These are phyloP conservation scores for Brotula barbata DNA, from an alignment of 2,797 vertebrate genomes.

Conservation along the genomic window DNA sequence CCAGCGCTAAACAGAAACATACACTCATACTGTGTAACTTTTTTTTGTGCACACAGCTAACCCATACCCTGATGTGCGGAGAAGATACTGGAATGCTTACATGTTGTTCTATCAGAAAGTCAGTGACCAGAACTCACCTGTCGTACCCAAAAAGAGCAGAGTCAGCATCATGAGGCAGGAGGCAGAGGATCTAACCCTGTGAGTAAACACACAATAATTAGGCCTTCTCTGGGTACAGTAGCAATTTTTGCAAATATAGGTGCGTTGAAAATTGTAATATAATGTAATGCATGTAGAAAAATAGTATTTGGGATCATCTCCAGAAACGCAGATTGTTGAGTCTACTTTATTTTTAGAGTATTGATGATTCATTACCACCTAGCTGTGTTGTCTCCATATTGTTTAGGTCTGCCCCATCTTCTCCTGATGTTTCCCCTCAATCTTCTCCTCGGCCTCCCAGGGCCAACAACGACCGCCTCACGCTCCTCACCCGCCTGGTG, in stretches of 20 bases:
- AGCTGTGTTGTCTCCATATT: slow-evolving; percentile 12
- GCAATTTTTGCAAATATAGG: no score
- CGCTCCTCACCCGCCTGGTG: slow-evolving; percentile 93
- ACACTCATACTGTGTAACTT: neutral
- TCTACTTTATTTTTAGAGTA: neutral
- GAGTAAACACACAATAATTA: slow-evolving; percentile 62
- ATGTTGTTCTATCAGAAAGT: slow-evolving; percentile 99
- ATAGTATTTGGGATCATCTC: no score
- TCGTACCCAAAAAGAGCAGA: slow-evolving; percentile 95
- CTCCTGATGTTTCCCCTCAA: slow-evolving; percentile 97
- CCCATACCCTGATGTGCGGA: slow-evolving; percentile 93
- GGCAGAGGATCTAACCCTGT: slow-evolving; percentile 94
- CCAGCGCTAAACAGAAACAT: no score
- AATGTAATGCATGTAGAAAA: no score
- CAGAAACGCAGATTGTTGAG: no score
- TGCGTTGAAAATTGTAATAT: no score
- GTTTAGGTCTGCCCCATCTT: slow-evolving; percentile 93
- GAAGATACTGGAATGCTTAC: slow-evolving; percentile 98
- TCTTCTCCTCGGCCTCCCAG: slow-evolving; percentile 96
- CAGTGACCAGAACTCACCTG: slow-evolving; percentile 95
- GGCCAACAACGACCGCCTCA: slow-evolving; percentile 95
- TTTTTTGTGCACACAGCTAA: slow-evolving; percentile 81
- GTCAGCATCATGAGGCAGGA: slow-evolving; percentile 97
- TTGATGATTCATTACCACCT: neutral
- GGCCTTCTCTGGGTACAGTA: neutral